Evolutionary conservation across 2,888 invertebrate genomes (phyloP).

Genomic region (Lottia gigantea): DNA sequence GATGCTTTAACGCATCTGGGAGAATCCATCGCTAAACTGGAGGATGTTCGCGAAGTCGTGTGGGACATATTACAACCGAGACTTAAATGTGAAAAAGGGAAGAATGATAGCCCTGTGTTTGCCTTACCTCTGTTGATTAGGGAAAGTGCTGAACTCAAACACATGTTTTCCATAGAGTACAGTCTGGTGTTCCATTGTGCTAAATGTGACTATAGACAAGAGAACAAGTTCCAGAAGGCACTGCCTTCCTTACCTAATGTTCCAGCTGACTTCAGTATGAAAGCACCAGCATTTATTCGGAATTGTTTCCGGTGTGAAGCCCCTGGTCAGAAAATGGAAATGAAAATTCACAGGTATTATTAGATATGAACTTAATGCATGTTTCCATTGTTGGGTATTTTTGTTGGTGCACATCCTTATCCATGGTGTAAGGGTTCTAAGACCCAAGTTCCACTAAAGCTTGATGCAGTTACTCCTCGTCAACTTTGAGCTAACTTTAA

Average conservation of each 20-base stretch:
- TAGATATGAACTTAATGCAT: too few relatives aligned
- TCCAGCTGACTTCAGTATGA: conserved; percentile 49
- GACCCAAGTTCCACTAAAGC: too few relatives aligned
- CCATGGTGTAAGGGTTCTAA: too few relatives aligned
- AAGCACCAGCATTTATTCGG: conserved; percentile 45
- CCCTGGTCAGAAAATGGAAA: conserved; percentile 49
- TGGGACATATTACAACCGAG: conserved; percentile 54
- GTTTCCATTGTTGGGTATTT: too few relatives aligned
- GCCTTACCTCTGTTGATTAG: conserved; percentile 56
- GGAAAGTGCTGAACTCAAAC: conserved; percentile 41
- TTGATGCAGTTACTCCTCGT: too few relatives aligned
- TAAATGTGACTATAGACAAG: conserved; percentile 44
- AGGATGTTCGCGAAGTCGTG: conserved; percentile 51
- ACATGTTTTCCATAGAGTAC: conserved; percentile 50
- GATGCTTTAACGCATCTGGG: conserved; percentile 29
- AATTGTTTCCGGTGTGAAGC: conserved; percentile 57
- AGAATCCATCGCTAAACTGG: conserved; percentile 42
- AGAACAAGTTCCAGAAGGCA: conserved; percentile 42
- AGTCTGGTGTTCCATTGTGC: conserved; percentile 43
- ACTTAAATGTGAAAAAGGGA: conserved; percentile 58
- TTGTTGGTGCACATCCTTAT: too few relatives aligned
- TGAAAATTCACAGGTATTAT: conserved; percentile 56
- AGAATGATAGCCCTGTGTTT: conserved; percentile 63
- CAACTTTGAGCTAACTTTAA: too few relatives aligned
- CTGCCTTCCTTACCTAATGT: conserved; percentile 58